Evolutionary conservation across 2,113 vertebrate species (phyloP).

Genomic region (Marmota monax): DNA sequence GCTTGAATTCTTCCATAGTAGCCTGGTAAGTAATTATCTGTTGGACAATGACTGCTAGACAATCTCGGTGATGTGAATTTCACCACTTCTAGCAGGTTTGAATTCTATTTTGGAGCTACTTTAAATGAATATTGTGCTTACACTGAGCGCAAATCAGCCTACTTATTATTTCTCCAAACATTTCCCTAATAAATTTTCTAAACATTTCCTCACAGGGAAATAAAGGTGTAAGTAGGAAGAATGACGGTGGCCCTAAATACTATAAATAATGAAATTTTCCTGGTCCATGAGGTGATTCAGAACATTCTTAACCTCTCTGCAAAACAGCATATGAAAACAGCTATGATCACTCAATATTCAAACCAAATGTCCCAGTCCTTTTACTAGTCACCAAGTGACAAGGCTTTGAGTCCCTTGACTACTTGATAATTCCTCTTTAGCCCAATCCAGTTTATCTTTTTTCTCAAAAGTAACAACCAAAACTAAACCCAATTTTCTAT

Average conservation of each 20-base stretch:
- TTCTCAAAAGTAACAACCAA: constrained; percentile 21
- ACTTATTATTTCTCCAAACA: background rate
- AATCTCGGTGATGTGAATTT: background rate
- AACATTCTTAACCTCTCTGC: background rate
- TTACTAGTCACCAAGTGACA: background rate
- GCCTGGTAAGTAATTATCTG: background rate
- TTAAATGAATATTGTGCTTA: constrained; percentile 38
- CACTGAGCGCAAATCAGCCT: constrained; percentile 3
- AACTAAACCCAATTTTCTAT: constrained; percentile 26
- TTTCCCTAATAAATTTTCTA: background rate
- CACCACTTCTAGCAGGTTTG: background rate
- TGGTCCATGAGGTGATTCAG: background rate
- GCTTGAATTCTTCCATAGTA: background rate
- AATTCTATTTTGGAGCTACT: constrained; percentile 40
- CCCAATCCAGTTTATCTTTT: background rate
- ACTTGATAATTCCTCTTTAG: background rate
- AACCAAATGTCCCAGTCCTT: background rate
- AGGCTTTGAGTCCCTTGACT: background rate
- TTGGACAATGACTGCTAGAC: background rate
- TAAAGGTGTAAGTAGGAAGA: background rate
- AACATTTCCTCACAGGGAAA: background rate
- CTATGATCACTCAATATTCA: background rate
- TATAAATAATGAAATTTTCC: background rate
- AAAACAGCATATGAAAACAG: constrained; percentile 23
- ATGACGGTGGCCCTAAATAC: background rate